Conservation (phyloP, 2,888 invertebrate species). For the Protophormia terraenovae region DNA sequence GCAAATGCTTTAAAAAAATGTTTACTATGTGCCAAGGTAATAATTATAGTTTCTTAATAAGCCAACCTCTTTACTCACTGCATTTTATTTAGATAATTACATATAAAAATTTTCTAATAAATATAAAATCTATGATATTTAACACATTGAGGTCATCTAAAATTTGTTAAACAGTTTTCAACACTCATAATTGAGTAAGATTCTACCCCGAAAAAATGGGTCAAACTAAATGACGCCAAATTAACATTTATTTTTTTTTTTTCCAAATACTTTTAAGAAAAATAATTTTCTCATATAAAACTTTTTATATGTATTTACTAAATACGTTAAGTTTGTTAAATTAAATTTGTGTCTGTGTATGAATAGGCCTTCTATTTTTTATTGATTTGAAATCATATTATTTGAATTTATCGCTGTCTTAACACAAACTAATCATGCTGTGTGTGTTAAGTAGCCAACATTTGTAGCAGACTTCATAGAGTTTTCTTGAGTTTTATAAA, state of each 20-base stretch:
- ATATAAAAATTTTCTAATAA: neutral
- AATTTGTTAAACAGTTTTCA: conserved; percentile 14
- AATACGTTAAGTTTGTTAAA: neutral
- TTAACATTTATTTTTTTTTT: conserved; percentile 20
- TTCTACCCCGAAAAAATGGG: conserved; percentile 7
- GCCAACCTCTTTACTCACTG: neutral
- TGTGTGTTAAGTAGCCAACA: conserved; percentile 54
- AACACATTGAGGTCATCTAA: conserved; percentile 1
- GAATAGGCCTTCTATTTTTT: conserved; percentile 35
- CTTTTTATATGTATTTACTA: neutral
- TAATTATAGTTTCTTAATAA: neutral
- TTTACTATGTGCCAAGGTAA: neutral
- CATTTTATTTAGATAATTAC: neutral
- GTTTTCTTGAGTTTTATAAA: conserved; percentile 29
- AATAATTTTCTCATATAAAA: neutral
- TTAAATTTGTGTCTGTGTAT: neutral
- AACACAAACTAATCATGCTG: conserved; percentile 61
- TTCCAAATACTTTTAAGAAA: neutral
- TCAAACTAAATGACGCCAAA: conserved; percentile 42
- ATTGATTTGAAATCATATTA: conserved; percentile 58
- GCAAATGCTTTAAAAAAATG: neutral
- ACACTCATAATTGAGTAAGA: neutral
- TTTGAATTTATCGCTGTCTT: conserved; percentile 57
- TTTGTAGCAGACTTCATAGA: conserved; percentile 35
- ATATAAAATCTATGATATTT: neutral